phyloP scores from a whole-genome alignment of 2,888 invertebrate genomes.

The Aromia moschata region DNA sequence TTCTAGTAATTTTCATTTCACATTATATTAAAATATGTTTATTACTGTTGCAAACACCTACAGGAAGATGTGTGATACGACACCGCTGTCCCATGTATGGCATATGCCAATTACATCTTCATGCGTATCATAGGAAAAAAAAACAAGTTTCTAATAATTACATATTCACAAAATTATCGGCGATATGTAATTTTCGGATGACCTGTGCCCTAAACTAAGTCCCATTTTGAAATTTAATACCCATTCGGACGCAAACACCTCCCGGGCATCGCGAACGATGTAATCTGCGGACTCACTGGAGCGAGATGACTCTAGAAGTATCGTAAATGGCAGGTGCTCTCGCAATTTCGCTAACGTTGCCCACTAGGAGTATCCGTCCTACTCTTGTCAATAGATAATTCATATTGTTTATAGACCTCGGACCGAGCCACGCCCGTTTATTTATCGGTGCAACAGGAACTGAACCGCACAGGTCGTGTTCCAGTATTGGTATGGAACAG shows the following conservation, averaged over 20 bases:
- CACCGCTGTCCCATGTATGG: constrained; percentile 40
- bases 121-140: not conserved
- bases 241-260: constrained; percentile 22
- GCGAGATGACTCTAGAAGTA: constrained; percentile 32
- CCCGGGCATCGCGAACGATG: constrained; percentile 11
- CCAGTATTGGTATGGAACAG: constrained; percentile 35
- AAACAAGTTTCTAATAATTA: constrained; percentile 34
- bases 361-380: constrained; percentile 51
- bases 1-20: constrained; percentile 19
- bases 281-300: constrained; percentile 37
- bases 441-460: constrained; percentile 48
- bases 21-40: constrained; percentile 15
- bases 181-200: constrained; percentile 21
- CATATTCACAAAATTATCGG: constrained; percentile 23
- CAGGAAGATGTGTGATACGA: constrained; percentile 23
- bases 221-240: constrained; percentile 21
- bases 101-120: constrained; percentile 33
- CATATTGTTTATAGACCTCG: constrained; percentile 52
- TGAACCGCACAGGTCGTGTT: constrained; percentile 40
- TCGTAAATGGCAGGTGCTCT: constrained; percentile 38
- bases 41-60: constrained; percentile 22
- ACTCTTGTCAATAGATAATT: constrained; percentile 56
- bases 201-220: constrained; percentile 34
- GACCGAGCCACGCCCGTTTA: constrained; percentile 45
- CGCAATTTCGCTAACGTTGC: constrained; percentile 37